phyloP scores from a whole-genome alignment of 2,113 vertebrate species.

The Alaudala cheleensis region DNA sequence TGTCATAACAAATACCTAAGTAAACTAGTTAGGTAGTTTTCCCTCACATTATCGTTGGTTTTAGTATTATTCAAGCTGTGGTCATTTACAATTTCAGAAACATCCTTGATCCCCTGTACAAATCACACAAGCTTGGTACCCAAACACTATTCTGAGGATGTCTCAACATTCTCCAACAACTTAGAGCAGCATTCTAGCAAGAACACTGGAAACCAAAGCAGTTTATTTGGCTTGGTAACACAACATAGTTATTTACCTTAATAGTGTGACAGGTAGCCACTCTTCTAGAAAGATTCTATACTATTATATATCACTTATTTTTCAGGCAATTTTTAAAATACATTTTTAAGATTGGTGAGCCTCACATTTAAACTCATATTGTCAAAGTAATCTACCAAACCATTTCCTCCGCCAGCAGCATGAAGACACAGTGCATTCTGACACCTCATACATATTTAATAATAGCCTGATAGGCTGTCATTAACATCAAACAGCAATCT shows the following conservation, averaged over 20 bases:
- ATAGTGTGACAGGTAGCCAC: not conserved
- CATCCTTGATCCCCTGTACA: not conserved
- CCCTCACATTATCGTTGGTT: not conserved
- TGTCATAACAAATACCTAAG: conserved; percentile 12
- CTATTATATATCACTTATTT: not conserved
- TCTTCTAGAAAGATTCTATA: not conserved
- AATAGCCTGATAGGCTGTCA: conserved; percentile 64
- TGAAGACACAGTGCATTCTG: conserved; percentile 19
- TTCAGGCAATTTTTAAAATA: not conserved
- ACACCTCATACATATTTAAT: conserved; percentile 72
- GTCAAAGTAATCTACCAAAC: conserved; percentile 9
- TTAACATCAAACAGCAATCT: conserved; percentile 67
- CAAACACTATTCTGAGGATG: not conserved
- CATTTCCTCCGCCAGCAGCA: conserved; percentile 31
- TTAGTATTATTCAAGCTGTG: not conserved
- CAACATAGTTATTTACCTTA: not conserved
- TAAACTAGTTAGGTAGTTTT: not conserved
- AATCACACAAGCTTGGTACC: not conserved
- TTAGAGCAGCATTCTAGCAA: not conserved
- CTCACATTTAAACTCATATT: not conserved
- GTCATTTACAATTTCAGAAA: not conserved
- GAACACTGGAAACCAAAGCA: not conserved
- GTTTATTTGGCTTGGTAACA: not conserved
- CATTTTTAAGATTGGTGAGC: not conserved
- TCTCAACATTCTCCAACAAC: not conserved